phyloP scores from a whole-genome alignment of 2,113 vertebrate species.

The Vidua chalybeata region DNA sequence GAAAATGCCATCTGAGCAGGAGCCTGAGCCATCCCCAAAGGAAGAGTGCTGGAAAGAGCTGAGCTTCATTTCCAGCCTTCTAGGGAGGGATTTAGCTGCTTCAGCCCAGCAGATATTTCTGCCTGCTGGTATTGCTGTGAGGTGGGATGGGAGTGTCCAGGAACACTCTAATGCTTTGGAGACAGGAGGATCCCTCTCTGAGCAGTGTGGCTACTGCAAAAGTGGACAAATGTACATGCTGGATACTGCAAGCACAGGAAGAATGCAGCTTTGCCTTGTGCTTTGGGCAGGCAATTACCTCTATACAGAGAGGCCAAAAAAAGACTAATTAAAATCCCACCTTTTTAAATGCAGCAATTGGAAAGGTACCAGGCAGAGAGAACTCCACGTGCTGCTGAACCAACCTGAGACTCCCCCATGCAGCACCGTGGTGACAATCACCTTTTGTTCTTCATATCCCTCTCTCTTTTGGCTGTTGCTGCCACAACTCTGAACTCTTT shows the following conservation, averaged over 20 bases:
- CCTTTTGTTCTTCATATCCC: slow-evolving; percentile 25
- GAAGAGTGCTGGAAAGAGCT: neutral
- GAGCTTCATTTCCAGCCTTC: neutral
- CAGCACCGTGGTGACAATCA: neutral
- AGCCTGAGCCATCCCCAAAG: neutral
- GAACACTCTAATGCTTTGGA: neutral
- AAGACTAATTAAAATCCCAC: neutral
- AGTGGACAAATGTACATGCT: neutral
- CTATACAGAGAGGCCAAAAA: neutral
- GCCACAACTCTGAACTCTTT: neutral
- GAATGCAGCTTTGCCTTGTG: neutral
- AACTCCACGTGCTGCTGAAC: neutral
- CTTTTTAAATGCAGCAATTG: neutral
- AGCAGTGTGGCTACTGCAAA: neutral
- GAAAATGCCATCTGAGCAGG: neutral
- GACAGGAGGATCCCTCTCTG: neutral
- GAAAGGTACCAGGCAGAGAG: neutral
- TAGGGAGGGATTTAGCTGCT: neutral
- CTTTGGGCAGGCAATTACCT: neutral
- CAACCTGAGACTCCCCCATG: neutral
- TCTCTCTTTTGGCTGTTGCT: neutral
- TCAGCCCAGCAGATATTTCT: neutral
- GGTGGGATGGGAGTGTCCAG: neutral
- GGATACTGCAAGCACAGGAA: neutral
- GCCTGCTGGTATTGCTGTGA: neutral